Base-by-base conservation (phyloP, 2,797 vertebrate species). In the Heteromormyrus szaboi region DNA sequence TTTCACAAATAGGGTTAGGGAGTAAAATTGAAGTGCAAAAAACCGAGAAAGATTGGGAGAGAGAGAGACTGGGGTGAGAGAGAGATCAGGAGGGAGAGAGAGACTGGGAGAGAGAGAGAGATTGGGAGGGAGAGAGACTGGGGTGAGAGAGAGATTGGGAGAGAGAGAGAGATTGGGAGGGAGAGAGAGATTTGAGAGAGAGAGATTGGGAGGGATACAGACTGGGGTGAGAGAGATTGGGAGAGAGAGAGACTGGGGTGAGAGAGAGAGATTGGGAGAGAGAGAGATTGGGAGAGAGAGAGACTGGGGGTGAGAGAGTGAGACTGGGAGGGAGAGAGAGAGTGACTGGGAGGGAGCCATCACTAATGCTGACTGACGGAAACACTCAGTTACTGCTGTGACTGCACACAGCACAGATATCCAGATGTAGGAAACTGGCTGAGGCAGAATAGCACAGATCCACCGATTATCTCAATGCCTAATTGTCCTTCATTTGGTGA, bases 401-500 rank as follows among this genome's bases (percentile, higher is more conserved):
- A 9, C 72, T 44, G 37, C 72, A 79, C 72, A 79, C 14, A 19
- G 37, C 72, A 41, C 37, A 44, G 72, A 41, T 44, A 79, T 44
- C 72, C 72, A 79, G 72, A 79, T 79, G 72, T 79, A 79, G 14
- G 14, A 14, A 41, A 41, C 12, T 79, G 72, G 33, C 72, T n/a
- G 37, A 19, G 72, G 37, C 72, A 79, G 72, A 44, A 44, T n/a
- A 79, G 33, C 17, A 79, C 6, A 41, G 37, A 79, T 79, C 4
- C 37, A 44, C 17, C 17, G 17, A 79, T 44, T 44, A 79, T 41
- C 37, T 44, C 72, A 79, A 8, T 44, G 72, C 17, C 72, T 79
- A 44, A 44, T 44, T 85, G 83, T 53, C 22, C 83, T 85, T 48
- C 83, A 85, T 85, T 85, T 51, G 81, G 48, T 84, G 48, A 50